Base-by-base conservation (phyloP, 1,140 invertebrate genomes). In the Pseudomyrmex gracilis region DNA sequence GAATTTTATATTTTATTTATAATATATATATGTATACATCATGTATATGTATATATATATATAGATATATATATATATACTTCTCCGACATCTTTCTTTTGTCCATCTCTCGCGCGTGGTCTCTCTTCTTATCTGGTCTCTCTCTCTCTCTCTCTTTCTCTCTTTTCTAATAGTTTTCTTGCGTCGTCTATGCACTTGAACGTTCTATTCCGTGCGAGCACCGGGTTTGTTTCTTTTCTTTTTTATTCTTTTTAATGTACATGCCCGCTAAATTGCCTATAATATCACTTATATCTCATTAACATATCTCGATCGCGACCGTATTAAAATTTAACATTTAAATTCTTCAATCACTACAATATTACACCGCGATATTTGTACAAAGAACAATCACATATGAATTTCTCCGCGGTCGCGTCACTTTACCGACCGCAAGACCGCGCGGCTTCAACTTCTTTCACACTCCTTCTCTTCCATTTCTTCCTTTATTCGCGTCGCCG, bases 241-340 rank as follows among this genome's bases (percentile, higher is more conserved):
- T 94, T 34, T 34, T 34, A 5, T 34, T 34, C 34, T 80, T 90
- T 91, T 89, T 94, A 94, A 94, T 94, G 94, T 94, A 94, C 94
- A 94, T 94, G 93, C 93, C 93, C 93, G 94, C 92, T 92, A 92
- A 94, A 94, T 94, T 93, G 90, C 92, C 93, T 93, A 93, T 93
- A 91, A 91, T 93, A 92, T 93, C 91, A 93, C 90, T 92, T 80
- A 77, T 67, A 66, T 70, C 63, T 83, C 64, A 85, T 89, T 85
- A 89, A 89, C 85, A 82, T 89, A 87, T 87, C 85, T 92, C 92
- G 90, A 93, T 94, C 93, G 93, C 92, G 92, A 94, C 92, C 90
- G 93, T 94, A 94, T 94, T 94, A 94, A 94, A 94, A 94, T 94
- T 94, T 93, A 94, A 94, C 93, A 94, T 94, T 94, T 92, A 94